A percentile compares a stretch with the other conserved stretches of the same genome.
Evolutionary conservation across 2,888 invertebrate species (phyloP).

Genomic region (Andrena minutula): DNA sequence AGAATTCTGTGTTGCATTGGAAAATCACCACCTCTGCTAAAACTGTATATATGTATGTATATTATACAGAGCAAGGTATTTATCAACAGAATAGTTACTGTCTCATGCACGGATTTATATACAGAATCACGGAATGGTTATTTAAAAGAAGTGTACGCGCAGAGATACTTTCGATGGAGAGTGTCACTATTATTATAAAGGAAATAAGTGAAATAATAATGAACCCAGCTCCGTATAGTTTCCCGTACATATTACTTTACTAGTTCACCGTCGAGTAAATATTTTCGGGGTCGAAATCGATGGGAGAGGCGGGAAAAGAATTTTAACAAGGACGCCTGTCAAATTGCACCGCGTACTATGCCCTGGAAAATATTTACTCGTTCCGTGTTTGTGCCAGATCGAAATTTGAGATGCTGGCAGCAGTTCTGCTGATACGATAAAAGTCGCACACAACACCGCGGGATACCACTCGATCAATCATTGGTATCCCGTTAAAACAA

Average conservation of each 20-base stretch:
- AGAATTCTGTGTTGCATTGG: slow-evolving; percentile 19
- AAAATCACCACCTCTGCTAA: slow-evolving; percentile 9
- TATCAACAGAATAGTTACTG: not conserved
- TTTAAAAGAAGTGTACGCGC: not conserved
- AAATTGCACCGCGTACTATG: not conserved
- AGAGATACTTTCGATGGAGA: too few relatives aligned
- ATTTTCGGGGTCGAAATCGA: slow-evolving; percentile 19
- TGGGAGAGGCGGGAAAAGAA: not conserved
- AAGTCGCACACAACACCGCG: slow-evolving; percentile 38
- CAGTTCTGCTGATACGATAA: slow-evolving; percentile 38
- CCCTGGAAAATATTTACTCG: slow-evolving; percentile 51
- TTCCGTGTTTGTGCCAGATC: slow-evolving; percentile 45
- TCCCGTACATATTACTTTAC: not conserved
- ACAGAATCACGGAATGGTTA: not conserved
- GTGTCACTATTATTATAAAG: too few relatives aligned
- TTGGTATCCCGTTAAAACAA: slow-evolving; percentile 46
- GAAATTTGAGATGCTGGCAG: slow-evolving; percentile 26
- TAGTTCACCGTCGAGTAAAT: slow-evolving; percentile 33
- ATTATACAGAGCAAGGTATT: slow-evolving; percentile 29
- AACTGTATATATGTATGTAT: slow-evolving; percentile 2
- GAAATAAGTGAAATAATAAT: not conserved
- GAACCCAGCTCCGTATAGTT: slow-evolving; percentile 38
- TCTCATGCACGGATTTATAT: not conserved
- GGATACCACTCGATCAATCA: slow-evolving; percentile 30
- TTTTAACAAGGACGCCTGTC: not conserved